A percentile compares a stretch with the other conserved stretches of the same genome.
These are phyloP conservation scores for Boulengeromyrus knoepffleri DNA, from an alignment of 2,113 vertebrate species.

Conservation along the genomic window DNA sequence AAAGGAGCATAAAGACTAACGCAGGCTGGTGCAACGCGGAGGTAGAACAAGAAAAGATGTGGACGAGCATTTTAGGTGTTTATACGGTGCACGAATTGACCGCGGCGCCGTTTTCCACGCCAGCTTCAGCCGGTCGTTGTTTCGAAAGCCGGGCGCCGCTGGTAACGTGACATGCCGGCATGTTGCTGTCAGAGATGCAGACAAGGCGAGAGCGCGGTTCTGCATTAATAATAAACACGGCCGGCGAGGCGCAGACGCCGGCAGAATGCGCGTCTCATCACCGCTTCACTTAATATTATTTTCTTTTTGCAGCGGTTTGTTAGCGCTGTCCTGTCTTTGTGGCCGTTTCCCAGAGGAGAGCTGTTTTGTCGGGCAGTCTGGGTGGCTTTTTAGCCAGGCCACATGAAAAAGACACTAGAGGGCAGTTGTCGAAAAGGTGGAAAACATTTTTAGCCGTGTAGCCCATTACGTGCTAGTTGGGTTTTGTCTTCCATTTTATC, in stretches of 20 bases:
- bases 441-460: not conserved
- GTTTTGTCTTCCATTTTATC: slow-evolving; percentile 1
- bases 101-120: not conserved
- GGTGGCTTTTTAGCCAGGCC: not conserved
- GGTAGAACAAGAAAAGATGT: not conserved
- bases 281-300: not conserved
- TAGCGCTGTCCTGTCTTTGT: not conserved
- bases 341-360: not conserved
- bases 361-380: not conserved
- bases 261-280: not conserved
- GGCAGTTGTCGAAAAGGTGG: slow-evolving; percentile 13
- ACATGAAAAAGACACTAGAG: slow-evolving; percentile 6
- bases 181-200: not conserved
- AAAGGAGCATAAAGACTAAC: not conserved
- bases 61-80: not conserved
- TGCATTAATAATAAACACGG: not conserved
- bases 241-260: not conserved
- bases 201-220: not conserved
- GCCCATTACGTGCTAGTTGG: not conserved
- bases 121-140: not conserved
- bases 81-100: not conserved
- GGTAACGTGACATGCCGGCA: slow-evolving; percentile 13
- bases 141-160: not conserved
- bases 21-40: not conserved
- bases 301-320: not conserved